These are phyloP conservation scores for Pseudomyrmex flavicornis DNA, from an alignment of 1,140 invertebrate species.

Conservation along the genomic window DNA sequence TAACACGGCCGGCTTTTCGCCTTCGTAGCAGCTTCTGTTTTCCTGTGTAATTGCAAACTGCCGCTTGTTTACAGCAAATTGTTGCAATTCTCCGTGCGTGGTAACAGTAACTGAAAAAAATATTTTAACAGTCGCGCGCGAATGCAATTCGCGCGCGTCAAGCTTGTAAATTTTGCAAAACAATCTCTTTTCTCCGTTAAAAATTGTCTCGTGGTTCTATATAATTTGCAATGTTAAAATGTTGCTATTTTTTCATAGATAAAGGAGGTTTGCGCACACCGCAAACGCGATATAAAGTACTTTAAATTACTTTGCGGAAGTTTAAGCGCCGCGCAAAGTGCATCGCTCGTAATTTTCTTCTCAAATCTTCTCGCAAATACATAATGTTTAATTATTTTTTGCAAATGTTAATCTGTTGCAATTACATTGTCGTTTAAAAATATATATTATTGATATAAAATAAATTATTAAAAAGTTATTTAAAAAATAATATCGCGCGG, in stretches of 20 bases:
- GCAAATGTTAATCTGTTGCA: constrained; percentile 24
- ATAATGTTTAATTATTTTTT: constrained; percentile 3
- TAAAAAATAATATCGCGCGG: background rate
- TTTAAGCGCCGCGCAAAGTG: background rate
- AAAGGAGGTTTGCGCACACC: too few relatives aligned
- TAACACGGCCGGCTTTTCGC: constrained; percentile 71
- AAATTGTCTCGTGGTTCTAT: background rate
- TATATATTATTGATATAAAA: constrained; percentile 1
- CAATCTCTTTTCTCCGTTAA: background rate
- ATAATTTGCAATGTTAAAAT: constrained; percentile 10
- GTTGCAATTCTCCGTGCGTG: constrained; percentile 37
- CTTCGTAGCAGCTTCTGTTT: constrained; percentile 76
- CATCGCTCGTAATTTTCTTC: background rate
- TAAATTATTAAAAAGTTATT: background rate
- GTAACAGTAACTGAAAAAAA: constrained; percentile 9
- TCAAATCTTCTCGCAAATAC: background rate
- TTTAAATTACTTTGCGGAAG: background rate
- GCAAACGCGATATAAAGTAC: background rate
- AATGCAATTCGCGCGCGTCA: background rate
- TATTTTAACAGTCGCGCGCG: background rate
- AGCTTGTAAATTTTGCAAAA: constrained; percentile 29
- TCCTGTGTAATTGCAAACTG: constrained; percentile 80
- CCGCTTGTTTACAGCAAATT: constrained; percentile 71
- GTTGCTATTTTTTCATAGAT: constrained; percentile 33
- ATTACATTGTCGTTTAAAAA: background rate